phyloP scores from a whole-genome alignment of 2,797 vertebrate genomes.

The Tinamus major region DNA sequence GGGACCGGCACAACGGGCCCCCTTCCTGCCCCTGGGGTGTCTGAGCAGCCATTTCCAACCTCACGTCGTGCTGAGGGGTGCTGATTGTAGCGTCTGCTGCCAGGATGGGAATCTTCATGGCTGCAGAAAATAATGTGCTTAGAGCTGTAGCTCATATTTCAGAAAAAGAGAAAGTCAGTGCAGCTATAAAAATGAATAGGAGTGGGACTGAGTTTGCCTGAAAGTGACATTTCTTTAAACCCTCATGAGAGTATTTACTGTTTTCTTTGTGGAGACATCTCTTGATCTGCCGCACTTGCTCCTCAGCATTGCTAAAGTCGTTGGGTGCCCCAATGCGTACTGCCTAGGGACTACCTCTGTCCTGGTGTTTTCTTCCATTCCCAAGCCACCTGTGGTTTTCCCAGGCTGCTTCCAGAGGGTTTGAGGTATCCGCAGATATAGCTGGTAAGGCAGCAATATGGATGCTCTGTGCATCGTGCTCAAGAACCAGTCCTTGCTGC shows the following conservation, averaged over 20 bases:
- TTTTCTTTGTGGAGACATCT: background rate
- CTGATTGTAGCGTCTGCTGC: background rate
- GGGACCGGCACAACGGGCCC: background rate
- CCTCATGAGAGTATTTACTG: background rate
- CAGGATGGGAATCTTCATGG: background rate
- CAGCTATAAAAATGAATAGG: background rate
- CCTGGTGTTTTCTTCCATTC: background rate
- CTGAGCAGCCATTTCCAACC: background rate
- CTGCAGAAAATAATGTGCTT: background rate
- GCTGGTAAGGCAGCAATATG: background rate
- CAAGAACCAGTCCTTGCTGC: background rate
- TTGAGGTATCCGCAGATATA: fast-evolving
- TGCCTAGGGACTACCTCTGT: no score
- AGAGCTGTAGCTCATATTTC: background rate
- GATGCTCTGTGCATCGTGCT: fast-evolving
- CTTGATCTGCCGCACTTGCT: no score
- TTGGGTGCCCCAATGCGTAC: background rate
- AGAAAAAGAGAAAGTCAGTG: background rate
- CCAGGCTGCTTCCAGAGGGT: background rate
- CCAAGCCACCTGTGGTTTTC: fast-evolving
- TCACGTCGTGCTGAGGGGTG: no score
- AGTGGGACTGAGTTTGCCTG: background rate
- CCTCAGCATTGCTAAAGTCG: background rate
- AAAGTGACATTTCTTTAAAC: background rate
- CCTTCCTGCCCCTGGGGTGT: background rate